Base-by-base conservation (phyloP, 1,140 invertebrate species). In the Zaprionus kolodkinae region DNA sequence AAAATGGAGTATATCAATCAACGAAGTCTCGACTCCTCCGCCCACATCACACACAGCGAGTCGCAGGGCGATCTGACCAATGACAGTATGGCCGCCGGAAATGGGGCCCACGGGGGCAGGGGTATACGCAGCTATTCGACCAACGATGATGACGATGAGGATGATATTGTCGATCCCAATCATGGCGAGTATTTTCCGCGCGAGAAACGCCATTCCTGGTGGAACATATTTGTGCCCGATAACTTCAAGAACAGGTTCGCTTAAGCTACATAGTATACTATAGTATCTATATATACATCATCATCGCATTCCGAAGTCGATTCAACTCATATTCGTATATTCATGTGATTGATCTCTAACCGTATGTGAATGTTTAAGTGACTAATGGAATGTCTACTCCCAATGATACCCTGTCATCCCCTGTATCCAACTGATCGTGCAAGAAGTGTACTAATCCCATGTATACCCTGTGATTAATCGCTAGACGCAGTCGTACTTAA, bases 221-320 rank as follows among this genome's bases (percentile, higher is more conserved):
- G 96, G 96, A 97, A 96, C 87, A 96, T 96, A 33, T 96, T 97
- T 79, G 95, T 96, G 7, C 95, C 95, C 62, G 96, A 97, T 80
- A 94, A 95, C 91, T 93, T 95, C 64, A 95, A 95, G 82, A 93
- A 94, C 93, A 95, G 95, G 95, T 95, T 91, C 78, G 85, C 48
- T 64, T 62, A 69, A 66, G 62, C 55, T 54, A 60, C 27, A 10
- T 52, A 73, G 68, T 78, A 72, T 77, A 56, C 65, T 79, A 48
- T 45, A 55, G 35, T 38, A 35, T 11, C 17, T 7, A 9, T 17
- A 21, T 6, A n/a, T 45, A 45, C 2, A 45, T 45, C 2, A 45
- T 45, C 48, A 52, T 11, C 48, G 10, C 11, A 27, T 56, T 15
- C 25, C 25, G 25, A 27, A 27, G 5, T 6, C 25, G 13, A 56